phyloP scores from a whole-genome alignment of 2,888 invertebrate species.

The Phanerotoma sp. region DNA sequence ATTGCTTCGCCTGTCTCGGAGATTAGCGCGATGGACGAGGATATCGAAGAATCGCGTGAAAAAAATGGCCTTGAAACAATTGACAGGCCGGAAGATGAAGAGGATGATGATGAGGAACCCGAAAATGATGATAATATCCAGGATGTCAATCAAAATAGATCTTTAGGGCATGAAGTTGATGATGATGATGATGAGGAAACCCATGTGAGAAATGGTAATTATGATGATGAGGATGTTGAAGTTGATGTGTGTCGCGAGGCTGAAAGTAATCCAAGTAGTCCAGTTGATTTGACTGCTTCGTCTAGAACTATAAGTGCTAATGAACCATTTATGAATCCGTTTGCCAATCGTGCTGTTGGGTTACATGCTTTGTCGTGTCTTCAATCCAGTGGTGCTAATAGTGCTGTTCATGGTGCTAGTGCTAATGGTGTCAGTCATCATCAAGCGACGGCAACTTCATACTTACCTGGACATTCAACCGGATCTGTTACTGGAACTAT shows the following conservation, averaged over 20 bases:
- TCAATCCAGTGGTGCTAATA: constrained; percentile 36
- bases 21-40: constrained; percentile 29
- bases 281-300: constrained; percentile 57
- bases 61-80: constrained; percentile 18
- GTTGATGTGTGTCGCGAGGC: constrained; percentile 49
- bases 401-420: constrained; percentile 15
- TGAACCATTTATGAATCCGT: constrained; percentile 47
- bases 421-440: constrained; percentile 18
- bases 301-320: constrained; percentile 40
- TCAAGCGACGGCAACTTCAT: constrained; percentile 3
- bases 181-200: constrained; percentile 40
- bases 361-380: constrained; percentile 44
- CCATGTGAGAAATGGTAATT: constrained; percentile 40
- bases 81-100: constrained; percentile 30
- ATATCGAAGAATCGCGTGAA: constrained; percentile 24
- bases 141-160: constrained; percentile 23
- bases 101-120: constrained; percentile 35
- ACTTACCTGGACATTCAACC: constrained; percentile 32
- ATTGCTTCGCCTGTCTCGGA: constrained; percentile 25
- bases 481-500: constrained; percentile 41
- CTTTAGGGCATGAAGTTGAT: constrained; percentile 40
- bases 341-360: constrained; percentile 38
- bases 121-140: constrained; percentile 35
- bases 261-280: constrained; percentile 54
- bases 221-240: constrained; percentile 50